These are phyloP conservation scores for Pteruthius melanotis DNA, from an alignment of 2,113 vertebrate genomes.

Conservation along the genomic window DNA sequence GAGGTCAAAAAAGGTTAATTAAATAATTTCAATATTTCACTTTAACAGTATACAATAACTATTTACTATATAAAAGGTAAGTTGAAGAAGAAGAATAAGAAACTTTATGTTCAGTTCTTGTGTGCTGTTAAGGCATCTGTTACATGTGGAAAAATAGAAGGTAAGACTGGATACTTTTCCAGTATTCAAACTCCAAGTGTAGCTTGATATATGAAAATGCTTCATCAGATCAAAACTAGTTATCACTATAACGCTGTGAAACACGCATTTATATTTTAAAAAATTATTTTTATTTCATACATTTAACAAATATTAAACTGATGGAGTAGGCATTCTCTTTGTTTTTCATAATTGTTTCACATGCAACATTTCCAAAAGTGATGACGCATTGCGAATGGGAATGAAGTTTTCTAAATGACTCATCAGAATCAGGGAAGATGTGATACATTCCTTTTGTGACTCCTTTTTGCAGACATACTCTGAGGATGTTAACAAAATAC, in stretches of 20 bases:
- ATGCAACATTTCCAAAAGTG: background rate
- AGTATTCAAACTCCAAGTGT: background rate
- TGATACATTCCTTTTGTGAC: background rate
- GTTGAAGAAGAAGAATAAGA: background rate
- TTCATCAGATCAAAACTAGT: background rate
- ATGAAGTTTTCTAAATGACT: background rate
- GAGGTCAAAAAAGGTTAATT: conserved; percentile 49
- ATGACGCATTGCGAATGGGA: background rate
- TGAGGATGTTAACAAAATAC: background rate
- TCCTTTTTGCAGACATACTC: background rate
- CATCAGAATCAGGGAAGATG: background rate
- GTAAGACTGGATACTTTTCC: background rate
- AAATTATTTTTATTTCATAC: background rate
- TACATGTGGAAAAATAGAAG: background rate
- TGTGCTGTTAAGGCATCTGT: background rate
- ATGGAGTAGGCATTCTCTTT: rapidly evolving
- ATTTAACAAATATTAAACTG: background rate
- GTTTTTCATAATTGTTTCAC: background rate
- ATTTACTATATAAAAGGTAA: background rate
- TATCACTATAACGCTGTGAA: background rate
- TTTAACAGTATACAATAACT: conserved; percentile 5
- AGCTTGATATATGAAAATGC: background rate
- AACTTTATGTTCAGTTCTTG: background rate
- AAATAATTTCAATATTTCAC: conserved; percentile 52
- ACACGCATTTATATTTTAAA: background rate